phyloP scores from a whole-genome alignment of 2,113 vertebrate species.

The Catharus bicknelli region DNA sequence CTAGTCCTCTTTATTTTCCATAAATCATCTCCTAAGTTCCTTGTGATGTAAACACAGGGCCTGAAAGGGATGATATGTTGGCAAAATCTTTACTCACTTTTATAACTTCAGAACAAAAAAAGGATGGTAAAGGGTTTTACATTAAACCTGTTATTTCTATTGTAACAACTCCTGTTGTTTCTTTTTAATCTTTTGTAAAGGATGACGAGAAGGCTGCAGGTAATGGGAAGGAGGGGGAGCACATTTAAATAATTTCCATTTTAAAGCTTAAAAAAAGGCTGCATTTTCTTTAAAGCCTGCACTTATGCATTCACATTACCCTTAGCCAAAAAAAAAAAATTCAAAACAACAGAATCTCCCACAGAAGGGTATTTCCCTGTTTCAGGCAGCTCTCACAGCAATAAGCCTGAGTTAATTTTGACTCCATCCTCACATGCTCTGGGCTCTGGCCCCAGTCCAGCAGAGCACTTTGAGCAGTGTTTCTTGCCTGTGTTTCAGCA shows the following conservation, averaged over 20 bases:
- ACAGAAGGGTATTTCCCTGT: not conserved
- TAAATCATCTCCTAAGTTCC: not conserved
- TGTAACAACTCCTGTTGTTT: not conserved
- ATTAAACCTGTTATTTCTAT: not conserved
- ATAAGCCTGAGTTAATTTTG: not conserved
- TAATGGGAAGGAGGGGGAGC: not conserved
- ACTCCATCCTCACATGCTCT: not conserved
- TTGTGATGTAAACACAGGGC: not conserved
- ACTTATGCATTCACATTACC: accelerated
- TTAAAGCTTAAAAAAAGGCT: not conserved
- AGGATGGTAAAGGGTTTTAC: not conserved
- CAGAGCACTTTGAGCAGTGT: not conserved
- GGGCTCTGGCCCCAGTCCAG: not conserved
- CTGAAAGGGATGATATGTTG: not conserved
- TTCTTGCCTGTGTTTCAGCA: not conserved
- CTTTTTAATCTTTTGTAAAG: not conserved
- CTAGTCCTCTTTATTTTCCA: not conserved
- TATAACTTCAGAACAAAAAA: not conserved
- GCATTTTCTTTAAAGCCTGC: not conserved
- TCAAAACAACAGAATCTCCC: not conserved
- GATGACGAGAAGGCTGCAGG: not conserved
- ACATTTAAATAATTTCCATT: not conserved
- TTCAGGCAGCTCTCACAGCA: not conserved
- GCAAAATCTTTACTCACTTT: not conserved
- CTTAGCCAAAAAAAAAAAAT: not conserved